phyloP scores from a whole-genome alignment of 2,113 vertebrate genomes.

The Passer montanus region DNA sequence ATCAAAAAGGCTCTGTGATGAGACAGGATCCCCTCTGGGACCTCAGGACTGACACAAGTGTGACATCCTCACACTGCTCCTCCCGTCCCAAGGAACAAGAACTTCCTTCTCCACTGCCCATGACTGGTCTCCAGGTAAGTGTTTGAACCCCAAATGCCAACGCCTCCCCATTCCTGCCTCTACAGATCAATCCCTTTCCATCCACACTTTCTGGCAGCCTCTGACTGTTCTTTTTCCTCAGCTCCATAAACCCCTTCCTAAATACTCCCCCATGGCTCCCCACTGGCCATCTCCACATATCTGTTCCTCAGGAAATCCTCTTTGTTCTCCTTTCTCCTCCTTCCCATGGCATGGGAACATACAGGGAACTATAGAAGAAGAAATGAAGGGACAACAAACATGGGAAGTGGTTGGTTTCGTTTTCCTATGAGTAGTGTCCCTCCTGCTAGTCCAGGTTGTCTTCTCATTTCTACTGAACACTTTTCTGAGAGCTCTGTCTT shows the following conservation, averaged over 20 bases:
- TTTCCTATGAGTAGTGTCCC: not conserved
- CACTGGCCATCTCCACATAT: not conserved
- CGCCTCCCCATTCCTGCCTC: not conserved
- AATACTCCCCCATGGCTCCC: not conserved
- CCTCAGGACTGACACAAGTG: not conserved
- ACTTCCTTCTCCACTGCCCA: not conserved
- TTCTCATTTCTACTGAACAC: not conserved
- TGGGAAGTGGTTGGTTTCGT: not conserved
- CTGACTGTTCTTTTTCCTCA: not conserved
- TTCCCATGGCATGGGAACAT: not conserved
- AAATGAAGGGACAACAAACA: not conserved
- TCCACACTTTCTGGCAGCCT: not conserved
- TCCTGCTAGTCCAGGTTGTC: not conserved
- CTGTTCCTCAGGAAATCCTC: rapidly evolving
- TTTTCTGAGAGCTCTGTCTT: not conserved
- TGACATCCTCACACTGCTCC: not conserved
- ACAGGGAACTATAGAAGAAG: rapidly evolving
- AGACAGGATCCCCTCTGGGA: not conserved
- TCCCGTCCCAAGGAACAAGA: not conserved
- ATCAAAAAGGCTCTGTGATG: not conserved
- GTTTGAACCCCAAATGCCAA: not conserved
- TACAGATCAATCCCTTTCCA: not conserved
- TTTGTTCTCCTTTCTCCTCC: not conserved
- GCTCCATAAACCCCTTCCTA: not conserved
- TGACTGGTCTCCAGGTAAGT: not conserved